A percentile compares a stretch with the other conserved stretches of the same genome.
Evolutionary conservation across 2,888 invertebrate genomes (phyloP).

Genomic region (Leptopterna dolabrata): DNA sequence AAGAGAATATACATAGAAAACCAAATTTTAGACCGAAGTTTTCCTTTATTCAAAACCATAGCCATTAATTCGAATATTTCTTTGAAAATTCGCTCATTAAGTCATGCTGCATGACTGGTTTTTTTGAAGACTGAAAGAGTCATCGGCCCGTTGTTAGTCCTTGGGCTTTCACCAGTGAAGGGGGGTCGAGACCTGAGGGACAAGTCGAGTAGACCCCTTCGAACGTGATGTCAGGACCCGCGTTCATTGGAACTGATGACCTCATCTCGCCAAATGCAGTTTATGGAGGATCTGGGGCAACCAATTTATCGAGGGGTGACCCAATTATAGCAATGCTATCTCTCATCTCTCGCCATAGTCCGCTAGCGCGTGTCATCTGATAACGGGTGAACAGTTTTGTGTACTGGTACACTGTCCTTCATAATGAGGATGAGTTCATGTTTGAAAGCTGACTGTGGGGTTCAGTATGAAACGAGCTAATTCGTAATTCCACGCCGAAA

Average conservation of each 20-base stretch:
- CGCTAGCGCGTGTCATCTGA: background rate
- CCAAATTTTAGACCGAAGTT: too few relatives aligned
- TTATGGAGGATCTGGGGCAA: background rate
- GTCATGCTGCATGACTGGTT: too few relatives aligned
- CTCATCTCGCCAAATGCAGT: background rate
- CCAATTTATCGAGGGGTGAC: background rate
- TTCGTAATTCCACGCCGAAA: too few relatives aligned
- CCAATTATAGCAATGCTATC: background rate
- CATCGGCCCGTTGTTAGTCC: background rate
- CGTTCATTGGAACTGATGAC: background rate
- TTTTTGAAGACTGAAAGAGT: background rate
- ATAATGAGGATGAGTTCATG: background rate
- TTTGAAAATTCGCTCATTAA: too few relatives aligned
- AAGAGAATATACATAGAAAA: too few relatives aligned
- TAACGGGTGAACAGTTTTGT: background rate
- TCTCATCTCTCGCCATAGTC: background rate
- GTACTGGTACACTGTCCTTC: background rate
- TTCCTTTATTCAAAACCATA: too few relatives aligned
- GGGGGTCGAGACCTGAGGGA: background rate
- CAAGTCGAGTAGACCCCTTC: background rate
- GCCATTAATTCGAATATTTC: too few relatives aligned
- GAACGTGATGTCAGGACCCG: background rate
- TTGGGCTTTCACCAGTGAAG: background rate
- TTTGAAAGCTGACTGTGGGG: background rate
- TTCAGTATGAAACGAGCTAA: too few relatives aligned